Base-by-base conservation (phyloP, 2,113 vertebrate species). In the Jacana jacana region DNA sequence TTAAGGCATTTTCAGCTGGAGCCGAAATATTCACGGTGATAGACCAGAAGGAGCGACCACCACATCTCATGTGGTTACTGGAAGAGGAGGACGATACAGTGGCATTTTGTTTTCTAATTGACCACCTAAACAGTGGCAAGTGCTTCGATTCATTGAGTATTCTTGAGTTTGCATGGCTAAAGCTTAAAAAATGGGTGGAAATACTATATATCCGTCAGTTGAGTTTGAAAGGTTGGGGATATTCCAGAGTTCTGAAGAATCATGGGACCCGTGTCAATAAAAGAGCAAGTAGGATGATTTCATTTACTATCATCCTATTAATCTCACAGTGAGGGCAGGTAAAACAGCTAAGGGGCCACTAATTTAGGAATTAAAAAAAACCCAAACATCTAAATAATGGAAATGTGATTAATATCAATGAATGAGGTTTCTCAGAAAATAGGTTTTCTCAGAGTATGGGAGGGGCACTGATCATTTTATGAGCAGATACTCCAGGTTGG, bases 11-110 rank as follows among this genome's bases (percentile, higher is more conserved):
- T 82, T 44, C 64, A 68, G 46, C 40, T 48, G 22, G 40, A 89
- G 51, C 17, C 11, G 2, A 54, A 71, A 71, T 20, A 40, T 33
- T 81, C 33, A 2, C 0, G 0, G 33, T 4, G 52, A 4, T 28
- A n/a, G 65, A 9, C 10, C 61, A 30, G 15, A 40, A 40, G 33
- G 33, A 88, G 78, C 33, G 70, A 55, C 60, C 37, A n/a, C n/a
- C n/a, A n/a, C n/a, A 17, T 16, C 66, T 72, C 81, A 7, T 7
- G 48, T 64, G 73, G 19, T 4, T 23, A 2, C 33, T 33, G 66
- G 58, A 22, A 73, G 52, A 37, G 19, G 33, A 4, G 37, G 46
- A 11, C 2, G 6, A 11, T 2, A 10, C 17, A 14, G 13, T 1
- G 5, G 6, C 11, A 66, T 7, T 9, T 69, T 42, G n/a, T 80